Conservation (phyloP, 1,140 invertebrate species). For the Diachasma alloeum region DNA sequence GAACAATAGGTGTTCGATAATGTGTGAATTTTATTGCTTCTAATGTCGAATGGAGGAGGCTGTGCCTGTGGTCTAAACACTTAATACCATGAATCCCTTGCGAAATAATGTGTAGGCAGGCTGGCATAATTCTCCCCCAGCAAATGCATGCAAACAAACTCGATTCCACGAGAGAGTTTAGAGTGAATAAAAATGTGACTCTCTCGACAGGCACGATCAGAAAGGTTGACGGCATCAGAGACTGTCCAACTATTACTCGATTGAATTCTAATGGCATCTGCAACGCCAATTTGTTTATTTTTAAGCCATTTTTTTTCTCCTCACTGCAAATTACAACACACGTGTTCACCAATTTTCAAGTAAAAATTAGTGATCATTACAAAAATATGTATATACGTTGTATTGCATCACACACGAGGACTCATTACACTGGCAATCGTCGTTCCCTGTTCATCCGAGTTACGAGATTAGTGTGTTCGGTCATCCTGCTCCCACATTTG, state of each 20-base stretch:
- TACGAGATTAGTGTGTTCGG: background rate
- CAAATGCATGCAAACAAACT: slow-evolving; percentile 15
- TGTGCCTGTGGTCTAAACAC: background rate
- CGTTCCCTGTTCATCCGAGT: background rate
- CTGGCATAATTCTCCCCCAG: slow-evolving; percentile 13
- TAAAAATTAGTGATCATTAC: background rate
- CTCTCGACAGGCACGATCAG: slow-evolving; percentile 4
- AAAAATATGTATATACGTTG: background rate
- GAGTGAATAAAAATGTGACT: background rate
- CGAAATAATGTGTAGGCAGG: slow-evolving; percentile 20
- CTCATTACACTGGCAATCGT: background rate
- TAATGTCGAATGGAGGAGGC: slow-evolving; percentile 8
- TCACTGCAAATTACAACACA: background rate
- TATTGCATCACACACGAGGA: background rate
- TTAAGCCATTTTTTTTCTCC: background rate
- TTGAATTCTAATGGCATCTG: background rate
- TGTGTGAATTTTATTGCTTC: slow-evolving; percentile 6
- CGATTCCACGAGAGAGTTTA: background rate
- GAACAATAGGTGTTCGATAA: slow-evolving; percentile 6
- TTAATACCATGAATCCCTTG: slow-evolving; percentile 10
- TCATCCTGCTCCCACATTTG: background rate
- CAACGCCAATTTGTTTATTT: background rate
- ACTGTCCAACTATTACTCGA: background rate
- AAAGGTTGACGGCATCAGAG: background rate
- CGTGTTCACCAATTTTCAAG: background rate